Conservation (phyloP, 2,888 invertebrate species). For the Phaedon cochleariae region DNA sequence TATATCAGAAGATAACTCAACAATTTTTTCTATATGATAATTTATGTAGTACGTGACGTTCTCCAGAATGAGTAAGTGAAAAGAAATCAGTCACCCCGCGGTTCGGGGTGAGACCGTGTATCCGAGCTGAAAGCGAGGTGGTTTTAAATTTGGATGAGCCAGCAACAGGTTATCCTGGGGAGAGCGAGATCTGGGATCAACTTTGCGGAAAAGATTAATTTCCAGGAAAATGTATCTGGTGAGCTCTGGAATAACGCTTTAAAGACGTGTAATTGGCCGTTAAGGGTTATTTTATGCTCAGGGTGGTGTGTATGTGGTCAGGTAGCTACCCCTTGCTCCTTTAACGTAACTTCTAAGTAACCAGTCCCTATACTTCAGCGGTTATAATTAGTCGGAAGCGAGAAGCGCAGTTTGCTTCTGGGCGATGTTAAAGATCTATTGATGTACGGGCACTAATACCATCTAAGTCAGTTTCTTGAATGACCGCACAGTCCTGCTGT, state of each 20-base stretch:
- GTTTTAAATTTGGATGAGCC: conserved; percentile 55
- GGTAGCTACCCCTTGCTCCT: conserved; percentile 52
- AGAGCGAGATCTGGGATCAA: conserved; percentile 47
- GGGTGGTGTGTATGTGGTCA: conserved; percentile 58
- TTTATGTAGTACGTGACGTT: not conserved
- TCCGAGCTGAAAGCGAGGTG: conserved; percentile 22
- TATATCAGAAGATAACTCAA: too few species aligned
- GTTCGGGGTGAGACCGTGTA: not conserved
- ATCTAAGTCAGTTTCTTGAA: conserved; percentile 56
- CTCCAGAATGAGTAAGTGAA: not conserved
- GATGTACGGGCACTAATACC: conserved; percentile 57
- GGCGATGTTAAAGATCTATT: conserved; percentile 57
- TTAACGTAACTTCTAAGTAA: conserved; percentile 57
- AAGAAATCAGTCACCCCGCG: not conserved
- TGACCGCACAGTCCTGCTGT: conserved; percentile 51
- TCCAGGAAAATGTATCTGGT: conserved; percentile 42
- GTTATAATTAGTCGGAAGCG: conserved; percentile 61
- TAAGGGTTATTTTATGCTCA: conserved; percentile 55
- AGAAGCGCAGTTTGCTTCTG: conserved; percentile 51
- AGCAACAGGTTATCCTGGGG: conserved; percentile 54
- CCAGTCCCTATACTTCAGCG: conserved; percentile 57
- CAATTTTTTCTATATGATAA: too few species aligned
- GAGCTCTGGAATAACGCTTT: conserved; percentile 34
- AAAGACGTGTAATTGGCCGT: conserved; percentile 56
- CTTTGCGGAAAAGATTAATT: conserved; percentile 52